Conservation (phyloP, 2,888 invertebrate genomes). For the Leucophenga maculata region DNA sequence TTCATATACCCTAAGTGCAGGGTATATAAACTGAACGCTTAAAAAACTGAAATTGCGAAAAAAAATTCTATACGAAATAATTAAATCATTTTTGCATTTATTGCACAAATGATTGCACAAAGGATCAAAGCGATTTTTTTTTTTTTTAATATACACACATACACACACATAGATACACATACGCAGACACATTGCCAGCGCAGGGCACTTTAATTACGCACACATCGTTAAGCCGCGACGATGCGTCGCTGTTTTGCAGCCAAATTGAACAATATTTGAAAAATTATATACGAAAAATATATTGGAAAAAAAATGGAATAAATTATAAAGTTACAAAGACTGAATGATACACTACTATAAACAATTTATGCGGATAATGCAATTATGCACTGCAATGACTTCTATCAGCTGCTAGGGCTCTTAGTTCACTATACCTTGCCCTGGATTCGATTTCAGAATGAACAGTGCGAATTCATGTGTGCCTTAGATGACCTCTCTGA, state of each 20-base stretch:
- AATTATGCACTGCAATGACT: too few species aligned
- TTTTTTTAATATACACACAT: conserved; percentile 51
- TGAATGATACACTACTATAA: too few species aligned
- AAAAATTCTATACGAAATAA: conserved; percentile 46
- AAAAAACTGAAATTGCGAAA: neutral
- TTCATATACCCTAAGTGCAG: neutral
- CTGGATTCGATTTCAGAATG: too few species aligned
- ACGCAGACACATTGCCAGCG: conserved; percentile 29
- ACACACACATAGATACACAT: conserved; percentile 22
- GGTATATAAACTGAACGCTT: neutral
- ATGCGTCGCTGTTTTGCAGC: conserved; percentile 45
- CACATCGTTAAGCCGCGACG: conserved; percentile 67
- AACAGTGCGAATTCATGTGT: too few species aligned
- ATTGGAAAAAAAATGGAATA: conserved; percentile 43
- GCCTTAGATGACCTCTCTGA: too few species aligned
- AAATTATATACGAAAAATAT: conserved; percentile 62
- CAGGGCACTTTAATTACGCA: conserved; percentile 66
- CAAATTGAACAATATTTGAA: conserved; percentile 70
- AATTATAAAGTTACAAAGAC: too few species aligned
- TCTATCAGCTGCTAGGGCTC: too few species aligned
- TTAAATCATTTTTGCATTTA: conserved; percentile 63
- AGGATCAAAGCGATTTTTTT: conserved; percentile 53
- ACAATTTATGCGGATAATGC: too few species aligned
- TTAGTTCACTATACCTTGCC: too few species aligned
- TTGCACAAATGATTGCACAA: conserved; percentile 57